phyloP scores from a whole-genome alignment of 2,113 vertebrate genomes.

The Gymnobelideus leadbeateri region DNA sequence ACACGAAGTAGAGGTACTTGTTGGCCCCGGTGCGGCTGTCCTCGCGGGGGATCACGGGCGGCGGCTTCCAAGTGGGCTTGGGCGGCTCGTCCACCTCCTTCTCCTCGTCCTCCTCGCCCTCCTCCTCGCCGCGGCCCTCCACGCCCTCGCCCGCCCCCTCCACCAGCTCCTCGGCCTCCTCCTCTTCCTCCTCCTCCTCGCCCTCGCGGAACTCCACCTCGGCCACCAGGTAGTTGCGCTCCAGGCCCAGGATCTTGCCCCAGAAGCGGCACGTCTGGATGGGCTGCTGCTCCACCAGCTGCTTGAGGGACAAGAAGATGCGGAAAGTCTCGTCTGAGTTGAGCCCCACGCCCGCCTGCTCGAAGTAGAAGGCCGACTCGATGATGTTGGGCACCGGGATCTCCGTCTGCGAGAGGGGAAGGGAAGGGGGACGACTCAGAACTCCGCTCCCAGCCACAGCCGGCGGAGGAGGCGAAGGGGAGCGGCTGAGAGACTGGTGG shows the following conservation, averaged over 20 bases:
- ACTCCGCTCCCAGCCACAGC: background rate
- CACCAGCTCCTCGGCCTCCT: conserved; percentile 56
- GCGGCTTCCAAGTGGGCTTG: conserved; percentile 82
- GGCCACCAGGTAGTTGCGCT: conserved; percentile 88
- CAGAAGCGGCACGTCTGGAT: conserved; percentile 89
- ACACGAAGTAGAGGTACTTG: conserved; percentile 91
- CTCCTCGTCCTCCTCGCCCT: conserved; percentile 82
- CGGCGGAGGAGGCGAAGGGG: no score
- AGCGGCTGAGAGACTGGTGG: background rate
- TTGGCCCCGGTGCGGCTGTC: conserved; percentile 85
- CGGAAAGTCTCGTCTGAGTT: conserved; percentile 87
- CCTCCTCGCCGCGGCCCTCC: conserved; percentile 72
- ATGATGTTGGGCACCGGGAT: conserved; percentile 86
- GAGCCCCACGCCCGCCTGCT: conserved; percentile 89
- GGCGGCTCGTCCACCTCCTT: conserved; percentile 78
- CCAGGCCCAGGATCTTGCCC: conserved; percentile 90
- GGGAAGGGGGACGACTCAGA: background rate
- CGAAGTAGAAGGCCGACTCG: conserved; percentile 88
- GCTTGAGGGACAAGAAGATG: conserved; percentile 88
- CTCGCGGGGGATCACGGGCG: conserved; percentile 85
- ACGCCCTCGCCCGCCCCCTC: conserved; percentile 35
- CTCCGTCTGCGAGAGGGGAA: conserved; percentile 77
- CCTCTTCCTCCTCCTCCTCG: conserved; percentile 86
- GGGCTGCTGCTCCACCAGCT: conserved; percentile 86
- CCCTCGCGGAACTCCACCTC: conserved; percentile 88